These are phyloP conservation scores for Pecten maximus DNA, from an alignment of 2,888 invertebrate species.

Conservation along the genomic window DNA sequence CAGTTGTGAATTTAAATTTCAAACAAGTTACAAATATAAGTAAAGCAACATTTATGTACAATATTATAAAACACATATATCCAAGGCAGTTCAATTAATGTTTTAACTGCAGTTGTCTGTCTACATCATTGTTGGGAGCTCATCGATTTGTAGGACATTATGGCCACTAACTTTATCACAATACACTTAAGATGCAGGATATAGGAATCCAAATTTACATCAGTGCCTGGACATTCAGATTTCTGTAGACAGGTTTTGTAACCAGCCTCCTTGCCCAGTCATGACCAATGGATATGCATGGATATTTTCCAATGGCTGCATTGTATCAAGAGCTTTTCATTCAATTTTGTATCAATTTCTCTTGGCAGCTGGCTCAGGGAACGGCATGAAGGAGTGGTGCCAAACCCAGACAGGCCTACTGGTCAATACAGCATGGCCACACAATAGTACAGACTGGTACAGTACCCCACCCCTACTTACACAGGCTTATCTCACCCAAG, in stretches of 20 bases:
- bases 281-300: slow-evolving; percentile 11
- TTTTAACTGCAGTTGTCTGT: no score
- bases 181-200: neutral
- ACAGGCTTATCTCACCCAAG: no score
- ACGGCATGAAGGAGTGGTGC: neutral
- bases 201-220: neutral
- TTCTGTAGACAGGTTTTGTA: neutral
- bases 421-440: neutral
- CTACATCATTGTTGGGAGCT: neutral
- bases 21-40: no score
- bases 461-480: no score
- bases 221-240: neutral
- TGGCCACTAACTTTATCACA: neutral
- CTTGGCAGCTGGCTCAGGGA: neutral
- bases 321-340: slow-evolving; percentile 1
- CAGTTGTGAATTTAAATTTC: no score
- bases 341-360: slow-evolving; percentile 21
- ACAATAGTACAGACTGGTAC: neutral
- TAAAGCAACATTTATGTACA: no score
- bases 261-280: neutral
- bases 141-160: neutral
- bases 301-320: neutral
- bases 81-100: neutral
- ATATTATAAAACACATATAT: no score
- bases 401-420: neutral